phyloP scores from a whole-genome alignment of 2,797 vertebrate species.

The Sebastes matsubarae region DNA sequence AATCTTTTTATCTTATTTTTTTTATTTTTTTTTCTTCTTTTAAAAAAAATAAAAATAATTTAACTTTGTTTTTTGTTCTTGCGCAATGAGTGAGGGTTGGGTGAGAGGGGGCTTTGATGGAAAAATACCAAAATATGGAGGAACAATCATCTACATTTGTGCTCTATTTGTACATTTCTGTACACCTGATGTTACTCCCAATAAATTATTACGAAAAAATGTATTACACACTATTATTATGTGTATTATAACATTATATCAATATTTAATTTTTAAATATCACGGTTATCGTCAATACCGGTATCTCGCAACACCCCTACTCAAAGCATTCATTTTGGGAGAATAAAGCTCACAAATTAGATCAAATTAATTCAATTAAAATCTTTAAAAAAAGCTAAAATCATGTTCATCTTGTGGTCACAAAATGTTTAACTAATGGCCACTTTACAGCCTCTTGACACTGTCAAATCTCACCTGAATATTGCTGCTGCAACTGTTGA shows the following conservation, averaged over 20 bases:
- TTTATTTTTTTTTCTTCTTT: fast-evolving
- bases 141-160: too few species aligned
- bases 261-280: neutral
- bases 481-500: conserved; percentile 97
- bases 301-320: neutral
- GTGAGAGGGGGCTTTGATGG: too few species aligned
- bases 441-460: neutral
- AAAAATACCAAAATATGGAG: too few species aligned
- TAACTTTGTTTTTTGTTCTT: too few species aligned
- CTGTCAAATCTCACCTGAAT: conserved; percentile 87
- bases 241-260: neutral
- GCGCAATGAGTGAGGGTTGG: too few species aligned
- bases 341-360: neutral
- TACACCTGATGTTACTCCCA: too few species aligned
- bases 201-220: too few species aligned
- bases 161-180: too few species aligned
- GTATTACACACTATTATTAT: neutral
- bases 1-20: too few species aligned
- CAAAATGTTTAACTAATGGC: neutral
- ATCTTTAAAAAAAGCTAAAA: neutral
- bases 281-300: neutral
- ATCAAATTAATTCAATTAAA: neutral
- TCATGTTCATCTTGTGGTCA: neutral
- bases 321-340: neutral
- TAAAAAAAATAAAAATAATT: too few species aligned